These are phyloP conservation scores for Emydocephalus ijimae DNA, from an alignment of 2,113 vertebrate species.

Conservation along the genomic window DNA sequence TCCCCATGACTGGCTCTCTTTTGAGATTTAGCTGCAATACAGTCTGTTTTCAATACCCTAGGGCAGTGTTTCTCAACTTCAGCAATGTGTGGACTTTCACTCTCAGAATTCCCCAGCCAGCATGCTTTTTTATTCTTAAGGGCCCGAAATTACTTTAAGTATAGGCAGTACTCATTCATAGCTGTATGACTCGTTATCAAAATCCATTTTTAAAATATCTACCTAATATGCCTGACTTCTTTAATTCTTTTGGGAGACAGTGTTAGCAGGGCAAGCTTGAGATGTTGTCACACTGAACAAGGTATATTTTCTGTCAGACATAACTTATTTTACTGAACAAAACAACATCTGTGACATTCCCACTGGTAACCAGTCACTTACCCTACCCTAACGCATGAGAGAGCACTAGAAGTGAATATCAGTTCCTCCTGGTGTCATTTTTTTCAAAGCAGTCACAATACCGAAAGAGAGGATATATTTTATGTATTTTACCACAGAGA, in stretches of 20 bases:
- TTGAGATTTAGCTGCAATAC: neutral
- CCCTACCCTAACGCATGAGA: neutral
- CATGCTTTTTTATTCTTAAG: neutral
- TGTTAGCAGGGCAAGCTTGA: neutral
- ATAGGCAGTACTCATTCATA: neutral
- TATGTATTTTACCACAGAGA: neutral
- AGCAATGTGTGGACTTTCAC: neutral
- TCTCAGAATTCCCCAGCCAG: neutral
- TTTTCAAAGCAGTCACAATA: neutral
- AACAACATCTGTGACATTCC: conserved; percentile 2
- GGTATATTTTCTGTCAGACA: neutral
- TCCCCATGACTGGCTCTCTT: neutral
- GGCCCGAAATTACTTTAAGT: neutral
- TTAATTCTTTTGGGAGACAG: neutral
- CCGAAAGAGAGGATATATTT: neutral
- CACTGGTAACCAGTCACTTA: neutral
- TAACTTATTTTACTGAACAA: neutral
- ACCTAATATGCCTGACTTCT: neutral
- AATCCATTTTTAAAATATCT: neutral
- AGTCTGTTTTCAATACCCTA: neutral
- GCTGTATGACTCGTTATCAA: neutral
- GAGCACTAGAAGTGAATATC: neutral
- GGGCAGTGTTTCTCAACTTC: neutral
- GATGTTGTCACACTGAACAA: neutral
- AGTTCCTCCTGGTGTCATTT: neutral